Evolutionary conservation across 2,888 invertebrate genomes (phyloP).

Genomic region (Rotaria macrura): DNA sequence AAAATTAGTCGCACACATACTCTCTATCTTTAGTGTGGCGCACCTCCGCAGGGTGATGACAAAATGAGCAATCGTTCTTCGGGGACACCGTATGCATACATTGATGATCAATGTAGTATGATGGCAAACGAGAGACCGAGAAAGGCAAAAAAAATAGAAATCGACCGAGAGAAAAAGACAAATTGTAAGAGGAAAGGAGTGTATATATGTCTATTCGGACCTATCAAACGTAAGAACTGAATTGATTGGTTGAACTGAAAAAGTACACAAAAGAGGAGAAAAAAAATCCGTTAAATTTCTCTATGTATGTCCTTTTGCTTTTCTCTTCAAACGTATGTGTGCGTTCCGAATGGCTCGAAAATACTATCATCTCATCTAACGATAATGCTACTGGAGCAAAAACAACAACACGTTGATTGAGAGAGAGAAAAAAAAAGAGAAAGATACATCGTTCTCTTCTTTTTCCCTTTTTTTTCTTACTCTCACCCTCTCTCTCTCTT

Average conservation of each 20-base stretch:
- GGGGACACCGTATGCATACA: not conserved
- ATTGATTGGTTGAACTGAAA: not conserved
- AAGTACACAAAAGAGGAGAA: not conserved
- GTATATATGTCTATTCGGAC: not conserved
- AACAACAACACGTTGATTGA: not conserved
- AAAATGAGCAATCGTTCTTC: constrained; percentile 15
- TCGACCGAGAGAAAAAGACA: not conserved
- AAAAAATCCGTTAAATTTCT: not conserved
- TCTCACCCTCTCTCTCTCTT: not conserved
- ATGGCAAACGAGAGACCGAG: not conserved
- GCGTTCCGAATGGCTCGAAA: not conserved
- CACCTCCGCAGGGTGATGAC: constrained; percentile 1
- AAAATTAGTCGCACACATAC: not conserved
- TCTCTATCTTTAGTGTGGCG: not conserved
- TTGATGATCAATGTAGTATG: not conserved
- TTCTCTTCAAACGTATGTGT: not conserved
- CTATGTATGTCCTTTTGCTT: not conserved
- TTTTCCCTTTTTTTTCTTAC: not conserved
- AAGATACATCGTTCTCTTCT: not conserved
- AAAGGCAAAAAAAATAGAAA: not conserved
- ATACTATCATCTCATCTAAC: constrained; percentile 8
- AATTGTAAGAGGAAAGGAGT: not conserved
- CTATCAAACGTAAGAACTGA: not conserved
- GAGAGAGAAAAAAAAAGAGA: not conserved
- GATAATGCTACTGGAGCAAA: constrained; percentile 12